A percentile compares a stretch with the other conserved stretches of the same genome.
Conservation (phyloP, 2,113 vertebrate genomes). For the Nannospalax galili region DNA sequence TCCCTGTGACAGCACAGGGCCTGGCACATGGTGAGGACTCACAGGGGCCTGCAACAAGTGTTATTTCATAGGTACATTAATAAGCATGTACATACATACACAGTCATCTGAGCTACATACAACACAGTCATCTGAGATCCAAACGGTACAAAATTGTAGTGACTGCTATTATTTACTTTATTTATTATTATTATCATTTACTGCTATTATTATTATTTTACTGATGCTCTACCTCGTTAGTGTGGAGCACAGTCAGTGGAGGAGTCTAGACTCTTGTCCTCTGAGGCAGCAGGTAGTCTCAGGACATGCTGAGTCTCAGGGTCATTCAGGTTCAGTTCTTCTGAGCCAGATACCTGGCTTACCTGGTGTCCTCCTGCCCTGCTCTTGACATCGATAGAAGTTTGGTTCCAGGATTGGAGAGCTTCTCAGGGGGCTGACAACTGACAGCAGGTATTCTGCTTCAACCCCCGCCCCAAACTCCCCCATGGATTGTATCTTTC, state of each 20-base stretch:
- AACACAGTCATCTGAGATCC: not conserved
- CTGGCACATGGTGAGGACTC: not conserved
- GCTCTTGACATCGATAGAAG: not conserved
- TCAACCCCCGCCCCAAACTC: no score
- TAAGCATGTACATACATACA: accelerated
- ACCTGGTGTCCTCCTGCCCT: accelerated
- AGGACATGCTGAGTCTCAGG: accelerated
- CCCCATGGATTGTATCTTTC: no score
- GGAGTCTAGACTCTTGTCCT: not conserved
- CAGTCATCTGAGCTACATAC: accelerated
- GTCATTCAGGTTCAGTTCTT: accelerated
- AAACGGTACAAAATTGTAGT: not conserved
- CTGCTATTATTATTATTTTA: no score
- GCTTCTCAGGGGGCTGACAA: not conserved
- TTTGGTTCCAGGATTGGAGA: accelerated
- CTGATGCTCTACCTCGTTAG: no score
- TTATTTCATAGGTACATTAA: not conserved
- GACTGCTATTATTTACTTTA: not conserved
- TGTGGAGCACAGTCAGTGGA: accelerated
- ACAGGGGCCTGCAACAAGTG: not conserved
- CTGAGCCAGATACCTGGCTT: accelerated
- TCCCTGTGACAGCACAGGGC: not conserved
- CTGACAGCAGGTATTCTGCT: no score
- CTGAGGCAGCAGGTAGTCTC: accelerated
- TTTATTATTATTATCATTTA: no score